Evolutionary conservation across 2,888 invertebrate genomes (phyloP).

Genomic region (Pardosa pseudoannulata): DNA sequence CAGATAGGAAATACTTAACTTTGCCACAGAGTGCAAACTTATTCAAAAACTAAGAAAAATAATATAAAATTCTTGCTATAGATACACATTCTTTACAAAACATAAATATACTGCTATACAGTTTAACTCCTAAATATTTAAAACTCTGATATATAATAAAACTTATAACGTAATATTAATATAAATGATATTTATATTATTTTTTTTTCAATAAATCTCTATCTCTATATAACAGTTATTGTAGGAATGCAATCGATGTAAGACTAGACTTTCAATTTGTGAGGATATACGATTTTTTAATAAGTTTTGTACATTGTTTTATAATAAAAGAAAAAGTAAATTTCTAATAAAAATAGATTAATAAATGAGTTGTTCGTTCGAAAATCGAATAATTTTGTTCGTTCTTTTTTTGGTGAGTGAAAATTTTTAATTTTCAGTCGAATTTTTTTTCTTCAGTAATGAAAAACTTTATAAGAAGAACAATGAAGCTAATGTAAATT

Average conservation of each 20-base stretch:
- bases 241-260: constrained; percentile 45
- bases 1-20: no score
- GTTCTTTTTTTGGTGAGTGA: neutral
- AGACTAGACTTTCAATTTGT: constrained; percentile 55
- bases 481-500: no score
- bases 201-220: constrained; percentile 38
- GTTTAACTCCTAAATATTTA: constrained; percentile 19
- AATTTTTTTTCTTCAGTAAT: no score
- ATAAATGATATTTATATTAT: constrained; percentile 39
- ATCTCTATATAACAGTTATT: constrained; percentile 23
- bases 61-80: neutral
- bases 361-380: constrained; percentile 4
- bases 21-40: no score
- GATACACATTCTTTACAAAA: constrained; percentile 39
- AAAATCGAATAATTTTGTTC: constrained; percentile 16
- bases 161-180: constrained; percentile 43
- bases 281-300: neutral
- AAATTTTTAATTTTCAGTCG: neutral
- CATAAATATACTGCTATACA: constrained; percentile 46
- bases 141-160: constrained; percentile 34
- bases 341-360: neutral
- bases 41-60: no score
- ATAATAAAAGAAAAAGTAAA: neutral
- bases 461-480: no score
- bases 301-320: neutral